A percentile compares a stretch with the other conserved stretches of the same genome.
Evolutionary conservation across 1,140 invertebrate species (phyloP).

Genomic region (Drosophila bipectinata): DNA sequence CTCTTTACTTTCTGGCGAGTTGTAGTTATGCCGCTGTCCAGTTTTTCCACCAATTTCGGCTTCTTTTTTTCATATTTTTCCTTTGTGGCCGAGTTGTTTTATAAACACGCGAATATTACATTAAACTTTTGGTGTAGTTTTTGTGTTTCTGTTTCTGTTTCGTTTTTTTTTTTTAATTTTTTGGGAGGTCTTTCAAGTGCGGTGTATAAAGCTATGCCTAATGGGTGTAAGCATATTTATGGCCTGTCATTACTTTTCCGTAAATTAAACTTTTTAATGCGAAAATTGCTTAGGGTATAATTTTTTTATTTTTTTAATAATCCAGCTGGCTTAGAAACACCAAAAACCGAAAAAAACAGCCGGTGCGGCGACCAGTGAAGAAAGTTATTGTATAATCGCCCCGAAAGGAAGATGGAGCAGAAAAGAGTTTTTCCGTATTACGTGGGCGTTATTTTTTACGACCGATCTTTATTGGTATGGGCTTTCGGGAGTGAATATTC

Average conservation of each 20-base stretch:
- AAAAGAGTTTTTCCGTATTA: slow-evolving; percentile 64
- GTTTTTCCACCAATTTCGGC: slow-evolving; percentile 53
- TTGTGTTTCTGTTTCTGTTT: slow-evolving; percentile 49
- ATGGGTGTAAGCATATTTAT: slow-evolving; percentile 78
- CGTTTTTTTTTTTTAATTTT: slow-evolving; percentile 13
- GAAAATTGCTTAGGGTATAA: slow-evolving; percentile 74
- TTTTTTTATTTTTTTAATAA: slow-evolving; percentile 59
- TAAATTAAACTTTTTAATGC: slow-evolving; percentile 81
- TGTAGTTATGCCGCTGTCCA: slow-evolving; percentile 63
- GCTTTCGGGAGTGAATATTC: slow-evolving; percentile 6
- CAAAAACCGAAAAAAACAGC: slow-evolving; percentile 12
- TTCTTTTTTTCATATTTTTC: slow-evolving; percentile 5
- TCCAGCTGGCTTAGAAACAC: slow-evolving; percentile 54
- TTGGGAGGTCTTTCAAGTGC: slow-evolving; percentile 19
- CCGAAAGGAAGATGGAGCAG: slow-evolving; percentile 13
- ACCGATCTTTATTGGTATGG: slow-evolving; percentile 23
- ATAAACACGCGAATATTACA: slow-evolving; percentile 80
- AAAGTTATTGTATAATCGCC: slow-evolving; percentile 70
- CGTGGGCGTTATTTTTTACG: slow-evolving; percentile 49
- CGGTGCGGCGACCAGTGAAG: slow-evolving; percentile 29
- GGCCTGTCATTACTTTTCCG: slow-evolving; percentile 77
- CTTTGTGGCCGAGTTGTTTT: slow-evolving; percentile 61
- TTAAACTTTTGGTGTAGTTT: slow-evolving; percentile 59
- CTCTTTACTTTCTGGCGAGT: slow-evolving; percentile 39
- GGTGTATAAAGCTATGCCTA: slow-evolving; percentile 32